Base-by-base conservation (phyloP, 1,140 invertebrate species). In the Zaprionus africanus region DNA sequence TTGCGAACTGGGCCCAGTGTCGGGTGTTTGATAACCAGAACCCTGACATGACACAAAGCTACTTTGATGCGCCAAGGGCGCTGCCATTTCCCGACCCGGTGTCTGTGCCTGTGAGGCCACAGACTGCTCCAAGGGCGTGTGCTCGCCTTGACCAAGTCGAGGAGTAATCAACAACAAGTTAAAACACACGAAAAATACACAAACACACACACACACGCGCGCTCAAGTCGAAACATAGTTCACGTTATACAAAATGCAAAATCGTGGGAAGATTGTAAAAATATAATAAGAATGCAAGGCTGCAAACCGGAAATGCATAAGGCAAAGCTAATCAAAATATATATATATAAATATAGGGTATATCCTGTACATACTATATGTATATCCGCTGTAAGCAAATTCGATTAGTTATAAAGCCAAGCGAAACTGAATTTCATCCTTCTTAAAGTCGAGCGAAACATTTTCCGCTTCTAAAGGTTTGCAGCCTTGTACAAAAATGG, bases 21-120 rank as follows among this genome's bases (percentile, higher is more conserved):
- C 92, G 6, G 94, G 94, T 0, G 94, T 94, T 63, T 92, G 92
- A 54, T 92, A 93, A 5, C 93, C 93, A 17, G 94, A 94, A 1
- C 94, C 94, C 15, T 94, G 92, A 65, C 95, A 95, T 2, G 95
- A 95, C 19, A 94, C 94, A 66, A 94, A 93, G 73, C 95, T 95
- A 43, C 94, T 94, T 6, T 94, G 93, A 56, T 93, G 93, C 22
- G 56, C 82, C 62, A 92, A 53, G 0, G 95, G 95, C 56, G 92
- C 91, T 53, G 92, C 92, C 90, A 91, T 71, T 38, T 62, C 64
- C 31, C 78, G 31, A 11, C 31, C 31, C 31, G 31, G 6, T 2
- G 59, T 65, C 9, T 70, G 76, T 26, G 82, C 81, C 28, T 70
- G 54, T 57, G 81, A 86, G 28, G 69, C 64, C 36, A 80, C 12